A percentile compares a stretch with the other conserved stretches of the same genome.
phyloP scores from a whole-genome alignment of 2,888 invertebrate species.

The Malthinus flaveolus region DNA sequence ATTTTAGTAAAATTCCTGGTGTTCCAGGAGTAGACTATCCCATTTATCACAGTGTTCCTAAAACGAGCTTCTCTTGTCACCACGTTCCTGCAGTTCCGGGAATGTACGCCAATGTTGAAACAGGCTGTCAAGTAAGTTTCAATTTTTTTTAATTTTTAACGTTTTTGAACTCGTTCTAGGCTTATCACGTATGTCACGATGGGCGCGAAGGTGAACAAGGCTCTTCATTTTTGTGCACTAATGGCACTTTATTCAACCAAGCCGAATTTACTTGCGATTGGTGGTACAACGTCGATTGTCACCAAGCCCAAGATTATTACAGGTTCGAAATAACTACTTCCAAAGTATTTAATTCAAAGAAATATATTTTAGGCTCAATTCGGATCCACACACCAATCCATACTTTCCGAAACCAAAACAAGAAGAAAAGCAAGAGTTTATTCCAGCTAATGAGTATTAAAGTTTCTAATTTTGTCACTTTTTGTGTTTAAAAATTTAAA shows the following conservation, averaged over 20 bases:
- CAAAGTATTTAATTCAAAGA: neutral
- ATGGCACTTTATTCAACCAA: slow-evolving; percentile 86
- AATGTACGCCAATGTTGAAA: slow-evolving; percentile 89
- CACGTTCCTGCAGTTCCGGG: slow-evolving; percentile 80
- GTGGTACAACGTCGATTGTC: slow-evolving; percentile 91
- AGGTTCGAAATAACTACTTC: slow-evolving; percentile 55
- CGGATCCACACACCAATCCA: slow-evolving; percentile 80
- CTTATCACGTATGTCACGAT: slow-evolving; percentile 86
- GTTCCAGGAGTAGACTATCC: slow-evolving; percentile 81
- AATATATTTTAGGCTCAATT: slow-evolving; percentile 66
- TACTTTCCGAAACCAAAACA: slow-evolving; percentile 75
- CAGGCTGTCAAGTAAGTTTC: slow-evolving; percentile 77
- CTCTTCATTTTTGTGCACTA: slow-evolving; percentile 81
- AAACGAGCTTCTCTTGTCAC: slow-evolving; percentile 77
- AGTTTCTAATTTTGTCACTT: too few relatives aligned
- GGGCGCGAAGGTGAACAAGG: slow-evolving; percentile 84
- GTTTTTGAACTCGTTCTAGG: slow-evolving; percentile 57
- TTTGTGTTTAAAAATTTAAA: too few relatives aligned
- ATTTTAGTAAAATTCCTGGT: slow-evolving; percentile 80
- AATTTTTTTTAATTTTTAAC: neutral
- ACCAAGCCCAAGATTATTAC: slow-evolving; percentile 72
- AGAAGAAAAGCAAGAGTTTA: slow-evolving; percentile 51
- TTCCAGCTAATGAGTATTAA: too few relatives aligned
- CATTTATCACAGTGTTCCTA: slow-evolving; percentile 74
- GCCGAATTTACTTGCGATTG: slow-evolving; percentile 85